Evolutionary conservation across 2,113 vertebrate genomes (phyloP), one percentile per base, ranked within the genome.

Genomic region (Brachionichthys hirsutus): DNA sequence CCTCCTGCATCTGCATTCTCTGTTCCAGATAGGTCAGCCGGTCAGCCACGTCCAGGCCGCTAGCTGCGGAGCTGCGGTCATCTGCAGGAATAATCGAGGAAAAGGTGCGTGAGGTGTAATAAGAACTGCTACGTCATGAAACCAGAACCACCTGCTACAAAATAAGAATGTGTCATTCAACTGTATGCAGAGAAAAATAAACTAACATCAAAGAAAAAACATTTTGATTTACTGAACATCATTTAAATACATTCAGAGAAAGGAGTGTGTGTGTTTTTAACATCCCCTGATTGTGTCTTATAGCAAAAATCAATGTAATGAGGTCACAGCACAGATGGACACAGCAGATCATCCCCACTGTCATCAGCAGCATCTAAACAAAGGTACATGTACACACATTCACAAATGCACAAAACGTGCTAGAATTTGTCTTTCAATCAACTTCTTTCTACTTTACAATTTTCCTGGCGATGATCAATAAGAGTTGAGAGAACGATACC

Each of bases 1-100:
- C 97, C 35, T 99, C 97, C 68, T 99, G 97, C 94, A 97, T 95
- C 90, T 98, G 96, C 73, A 99, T 94, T 1, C 95, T 94, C 86
- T 98, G 95, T 90, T 99, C 97, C 81, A 98, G 91, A 45, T 94
- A 95, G 49, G 94, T 94, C 49, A 99, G 93, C 40, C 97, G 93
- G 85, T 99, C 97, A 0, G 89, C 92, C 45, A 98, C 93, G 68
- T 98, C 96, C 93, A 97, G 91, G 50, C 93, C 94, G 18, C 94
- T 95, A 4, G 93, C 91, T 7, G 93, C 93, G 0, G 94, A 97
- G 49, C 94, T 93, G 76, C 92, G 94, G 89, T 95, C 96, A 89
- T 98, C 97, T 98, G 82, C 9, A 22, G 16, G 17, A 3, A 42
- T 2, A 6, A 18, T 1, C 16, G 22, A 20, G 14, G 16, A 46